These are phyloP conservation scores for Eospalax fontanierii DNA, from an alignment of 2,797 vertebrate species.

Conservation along the genomic window DNA sequence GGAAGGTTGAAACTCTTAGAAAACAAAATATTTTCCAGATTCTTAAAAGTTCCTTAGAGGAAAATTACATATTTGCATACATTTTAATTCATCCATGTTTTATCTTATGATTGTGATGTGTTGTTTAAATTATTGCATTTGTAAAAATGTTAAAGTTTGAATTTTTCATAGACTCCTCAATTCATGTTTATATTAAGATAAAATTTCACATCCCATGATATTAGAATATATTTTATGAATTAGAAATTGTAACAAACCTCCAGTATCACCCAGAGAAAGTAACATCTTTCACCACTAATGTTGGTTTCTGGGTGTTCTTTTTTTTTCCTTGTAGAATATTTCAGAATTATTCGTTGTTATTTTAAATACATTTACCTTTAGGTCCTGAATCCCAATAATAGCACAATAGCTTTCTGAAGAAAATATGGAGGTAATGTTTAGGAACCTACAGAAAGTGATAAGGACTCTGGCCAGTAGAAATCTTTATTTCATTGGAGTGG, in stretches of 20 bases:
- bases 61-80: neutral
- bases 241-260: neutral
- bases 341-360: neutral
- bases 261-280: neutral
- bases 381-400: neutral
- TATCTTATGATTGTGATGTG: neutral
- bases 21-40: neutral
- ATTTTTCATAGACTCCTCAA: conserved; percentile 20
- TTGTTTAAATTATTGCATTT: neutral
- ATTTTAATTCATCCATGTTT: neutral
- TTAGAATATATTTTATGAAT: neutral
- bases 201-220: neutral
- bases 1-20: neutral
- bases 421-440: neutral
- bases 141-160: neutral
- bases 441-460: neutral
- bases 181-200: neutral
- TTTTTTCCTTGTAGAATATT: neutral
- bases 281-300: neutral
- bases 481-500: neutral
- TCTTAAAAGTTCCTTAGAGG: neutral
- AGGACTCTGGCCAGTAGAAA: neutral
- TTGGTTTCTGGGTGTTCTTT: neutral
- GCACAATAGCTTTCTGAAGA: neutral
- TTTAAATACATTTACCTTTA: neutral